Base-by-base conservation (phyloP, 23 tunicate genomes). In the Styela plicata region DNA sequence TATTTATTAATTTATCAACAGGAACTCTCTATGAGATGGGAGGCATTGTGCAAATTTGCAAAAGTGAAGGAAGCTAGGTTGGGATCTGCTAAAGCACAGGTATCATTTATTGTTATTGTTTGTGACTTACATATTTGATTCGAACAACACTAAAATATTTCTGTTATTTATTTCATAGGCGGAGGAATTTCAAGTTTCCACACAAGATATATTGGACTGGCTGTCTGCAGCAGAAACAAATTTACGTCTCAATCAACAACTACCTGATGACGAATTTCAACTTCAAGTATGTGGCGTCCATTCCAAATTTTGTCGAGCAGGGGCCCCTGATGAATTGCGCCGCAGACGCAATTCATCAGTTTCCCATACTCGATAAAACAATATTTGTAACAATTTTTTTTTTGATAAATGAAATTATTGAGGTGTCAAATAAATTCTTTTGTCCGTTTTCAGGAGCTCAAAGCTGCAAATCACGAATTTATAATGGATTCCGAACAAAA, bases 191-290 rank as follows among this genome's bases (percentile, higher is more conserved):
- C 87, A 91, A 34, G 62, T 61, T 22, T 86, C 97, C 2, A 33
- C 90, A 17, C 79, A 86, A 31, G 79, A 77, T 24, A 69, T 91
- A 3, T 69, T 86, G 31, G 85, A 69, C 22, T 53, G 84, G 67
- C 70, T 91, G 27, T 61, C 97, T 16, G 64, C 62, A 34, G 84
- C 84, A 26, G 97, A 91, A 66, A 87, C 53, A n/a, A 83, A 86
- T 71, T 34, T 91, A 26, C 32, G 65, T 0, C 35, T 70, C 2
- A 73, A 86, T 37, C 75, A 84, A 27, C 84, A 78, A 78, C 83
- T 91, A 1, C 90, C 97, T 5, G 80, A 86, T 29, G 97, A 91
- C 74, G 97, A 91, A 33, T 91, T 91, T 83, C 89, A 91, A 73
- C 78, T 91, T 13, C 87, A 91, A 82, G 97, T 91, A 71, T 31